phyloP scores from a whole-genome alignment of 1,140 invertebrate genomes.

The Muscidifurax raptorellus region DNA sequence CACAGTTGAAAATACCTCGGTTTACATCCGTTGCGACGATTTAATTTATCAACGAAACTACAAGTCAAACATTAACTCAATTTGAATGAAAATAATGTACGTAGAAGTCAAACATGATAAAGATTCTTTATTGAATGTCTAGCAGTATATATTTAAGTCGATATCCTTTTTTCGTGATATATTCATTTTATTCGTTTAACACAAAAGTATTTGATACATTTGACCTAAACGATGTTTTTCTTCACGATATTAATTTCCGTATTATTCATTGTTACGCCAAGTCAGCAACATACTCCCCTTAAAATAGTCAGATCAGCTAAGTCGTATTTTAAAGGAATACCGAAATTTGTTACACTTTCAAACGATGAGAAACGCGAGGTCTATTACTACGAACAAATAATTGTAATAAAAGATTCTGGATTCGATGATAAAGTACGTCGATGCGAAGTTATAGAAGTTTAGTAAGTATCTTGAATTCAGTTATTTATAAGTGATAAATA shows the following conservation, averaged over 20 bases:
- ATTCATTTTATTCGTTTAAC: not conserved
- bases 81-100: no score
- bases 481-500: not conserved
- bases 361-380: slow-evolving; percentile 5
- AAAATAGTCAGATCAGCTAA: not conserved
- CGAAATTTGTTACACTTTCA: not conserved
- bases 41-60: no score
- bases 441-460: slow-evolving; percentile 37
- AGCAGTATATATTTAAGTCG: not conserved
- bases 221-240: not conserved
- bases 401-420: not conserved
- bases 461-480: slow-evolving; percentile 15
- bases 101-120: not conserved
- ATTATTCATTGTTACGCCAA: not conserved
- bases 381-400: slow-evolving; percentile 28
- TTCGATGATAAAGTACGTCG: not conserved
- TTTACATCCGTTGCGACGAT: no score
- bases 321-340: slow-evolving; percentile 25
- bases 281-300: not conserved
- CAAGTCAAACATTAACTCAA: no score
- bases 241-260: not conserved
- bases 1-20: no score
- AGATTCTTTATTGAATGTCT: not conserved
- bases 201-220: not conserved
- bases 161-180: not conserved